These are phyloP conservation scores for Nephotettix cincticeps DNA, from an alignment of 1,140 invertebrate genomes.

Conservation along the genomic window DNA sequence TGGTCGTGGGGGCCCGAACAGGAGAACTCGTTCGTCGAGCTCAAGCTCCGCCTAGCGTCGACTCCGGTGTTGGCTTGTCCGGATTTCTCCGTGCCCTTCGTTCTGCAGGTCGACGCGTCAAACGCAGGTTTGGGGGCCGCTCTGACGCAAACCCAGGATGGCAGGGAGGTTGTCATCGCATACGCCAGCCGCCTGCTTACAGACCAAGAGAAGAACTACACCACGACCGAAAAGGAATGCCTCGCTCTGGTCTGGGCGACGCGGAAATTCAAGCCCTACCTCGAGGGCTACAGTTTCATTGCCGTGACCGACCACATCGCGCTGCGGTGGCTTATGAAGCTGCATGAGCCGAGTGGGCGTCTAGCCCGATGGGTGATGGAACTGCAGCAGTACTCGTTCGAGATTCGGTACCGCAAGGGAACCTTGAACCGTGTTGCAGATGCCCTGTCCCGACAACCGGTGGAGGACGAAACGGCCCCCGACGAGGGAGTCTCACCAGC, in stretches of 20 bases:
- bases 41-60: conserved; percentile 37
- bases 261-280: conserved; percentile 43
- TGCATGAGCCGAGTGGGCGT: conserved; percentile 43
- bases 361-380: conserved; percentile 38
- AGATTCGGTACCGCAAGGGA: conserved; percentile 45
- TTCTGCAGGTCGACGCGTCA: conserved; percentile 42
- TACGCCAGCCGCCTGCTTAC: no score
- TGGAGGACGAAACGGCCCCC: no score
- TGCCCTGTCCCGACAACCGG: conserved; percentile 28
- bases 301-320: conserved; percentile 49
- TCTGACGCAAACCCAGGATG: no score
- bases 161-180: no score
- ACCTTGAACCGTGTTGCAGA: conserved; percentile 44
- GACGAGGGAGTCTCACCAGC: no score
- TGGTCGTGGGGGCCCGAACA: conserved; percentile 27
- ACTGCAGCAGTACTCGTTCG: conserved; percentile 39
- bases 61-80: conserved; percentile 38
- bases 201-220: no score
- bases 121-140: conserved; percentile 40
- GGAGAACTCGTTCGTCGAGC: conserved; percentile 30
- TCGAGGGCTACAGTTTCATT: no score
- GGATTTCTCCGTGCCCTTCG: no score
- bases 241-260: no score
- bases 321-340: conserved; percentile 45
- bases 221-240: no score